Percentiles rank a stretch among this genome's conserved stretches.
phyloP scores from a whole-genome alignment of 2,888 invertebrate genomes.

The Electrophaes corylata region DNA sequence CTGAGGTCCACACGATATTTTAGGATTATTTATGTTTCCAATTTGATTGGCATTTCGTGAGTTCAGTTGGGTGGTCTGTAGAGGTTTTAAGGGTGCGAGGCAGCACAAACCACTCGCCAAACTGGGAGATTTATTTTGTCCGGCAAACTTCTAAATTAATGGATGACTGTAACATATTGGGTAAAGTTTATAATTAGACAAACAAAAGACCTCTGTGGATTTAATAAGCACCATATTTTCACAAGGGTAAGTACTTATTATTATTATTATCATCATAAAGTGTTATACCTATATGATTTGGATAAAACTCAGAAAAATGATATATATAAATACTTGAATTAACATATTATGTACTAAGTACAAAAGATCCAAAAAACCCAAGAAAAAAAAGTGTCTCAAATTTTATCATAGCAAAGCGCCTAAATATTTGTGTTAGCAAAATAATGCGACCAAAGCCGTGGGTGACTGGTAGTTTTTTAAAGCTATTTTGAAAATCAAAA shows the following conservation, averaged over 20 bases:
- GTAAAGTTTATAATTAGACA: slow-evolving; percentile 28
- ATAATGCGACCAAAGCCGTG: no score
- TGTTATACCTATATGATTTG: no score
- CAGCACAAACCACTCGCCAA: slow-evolving; percentile 21
- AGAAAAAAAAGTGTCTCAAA: no score
- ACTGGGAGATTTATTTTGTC: slow-evolving; percentile 24
- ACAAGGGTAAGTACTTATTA: not conserved
- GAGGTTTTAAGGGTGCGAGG: not conserved
- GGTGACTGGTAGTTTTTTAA: no score
- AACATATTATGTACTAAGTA: no score
- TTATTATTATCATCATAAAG: no score
- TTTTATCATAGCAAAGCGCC: no score
- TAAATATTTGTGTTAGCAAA: no score
- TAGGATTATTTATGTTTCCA: not conserved
- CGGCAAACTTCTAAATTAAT: slow-evolving; percentile 28
- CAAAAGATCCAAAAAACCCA: no score
- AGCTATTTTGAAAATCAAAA: no score
- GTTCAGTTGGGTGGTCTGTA: slow-evolving; percentile 12
- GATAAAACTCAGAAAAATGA: no score
- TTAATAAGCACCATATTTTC: not conserved
- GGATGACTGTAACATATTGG: slow-evolving; percentile 24
- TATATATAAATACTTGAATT: no score
- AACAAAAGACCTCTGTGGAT: not conserved
- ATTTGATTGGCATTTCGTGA: not conserved
- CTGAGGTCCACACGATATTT: not conserved